A percentile compares a stretch with the other conserved stretches of the same genome.
phyloP scores from a whole-genome alignment of 2,797 vertebrate species.

The Takifugu ocellatus region DNA sequence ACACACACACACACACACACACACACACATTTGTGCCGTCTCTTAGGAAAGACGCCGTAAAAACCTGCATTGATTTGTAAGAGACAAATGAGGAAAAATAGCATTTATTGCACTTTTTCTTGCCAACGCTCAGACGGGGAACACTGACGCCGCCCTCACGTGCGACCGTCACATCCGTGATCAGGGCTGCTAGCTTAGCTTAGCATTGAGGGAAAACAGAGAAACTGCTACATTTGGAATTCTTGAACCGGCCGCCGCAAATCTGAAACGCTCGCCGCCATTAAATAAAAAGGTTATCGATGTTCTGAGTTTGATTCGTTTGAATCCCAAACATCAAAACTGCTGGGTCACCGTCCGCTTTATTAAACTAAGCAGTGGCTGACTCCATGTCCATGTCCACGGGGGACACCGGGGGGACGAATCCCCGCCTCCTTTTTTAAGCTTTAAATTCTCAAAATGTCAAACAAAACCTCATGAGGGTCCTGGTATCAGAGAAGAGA shows the following conservation, averaged over 20 bases:
- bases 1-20: constrained; percentile 5
- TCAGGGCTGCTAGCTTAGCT: constrained; percentile 3
- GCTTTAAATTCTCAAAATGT: not conserved
- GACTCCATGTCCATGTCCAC: not conserved
- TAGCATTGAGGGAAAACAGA: constrained; percentile 1
- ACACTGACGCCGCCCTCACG: not conserved
- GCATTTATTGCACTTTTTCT: constrained; percentile 7
- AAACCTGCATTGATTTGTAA: constrained; percentile 7
- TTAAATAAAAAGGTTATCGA: too few species aligned
- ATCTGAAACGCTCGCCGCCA: too few species aligned
- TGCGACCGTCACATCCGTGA: not conserved
- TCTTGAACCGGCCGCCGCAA: too few species aligned
- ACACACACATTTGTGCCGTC: constrained; percentile 2
- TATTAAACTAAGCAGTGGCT: not conserved
- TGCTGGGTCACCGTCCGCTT: too few species aligned
- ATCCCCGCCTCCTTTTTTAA: not conserved
- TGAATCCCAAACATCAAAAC: too few species aligned
- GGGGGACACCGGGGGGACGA: not conserved
- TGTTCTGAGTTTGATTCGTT: too few species aligned
- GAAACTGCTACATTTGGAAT: too few species aligned
- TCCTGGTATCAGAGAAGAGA: not conserved
- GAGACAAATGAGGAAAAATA: constrained; percentile 1
- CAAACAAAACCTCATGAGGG: too few species aligned
- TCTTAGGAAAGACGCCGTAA: not conserved
- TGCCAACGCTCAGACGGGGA: not conserved